These are phyloP conservation scores for Chunga burmeisteri DNA, from an alignment of 2,113 vertebrate species.

Conservation along the genomic window DNA sequence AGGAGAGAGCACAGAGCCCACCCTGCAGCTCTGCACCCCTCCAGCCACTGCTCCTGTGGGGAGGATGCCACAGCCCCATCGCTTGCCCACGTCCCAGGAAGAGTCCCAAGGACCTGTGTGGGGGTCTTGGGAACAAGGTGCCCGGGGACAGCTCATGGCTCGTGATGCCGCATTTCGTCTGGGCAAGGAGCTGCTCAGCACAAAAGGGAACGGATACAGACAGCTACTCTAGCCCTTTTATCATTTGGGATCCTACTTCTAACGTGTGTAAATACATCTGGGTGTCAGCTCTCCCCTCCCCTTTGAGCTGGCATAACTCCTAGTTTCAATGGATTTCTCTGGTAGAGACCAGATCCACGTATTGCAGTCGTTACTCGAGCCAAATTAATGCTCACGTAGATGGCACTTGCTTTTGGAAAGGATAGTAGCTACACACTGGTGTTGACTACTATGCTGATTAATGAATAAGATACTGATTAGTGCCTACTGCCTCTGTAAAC, in stretches of 20 bases:
- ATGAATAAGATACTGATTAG: not conserved
- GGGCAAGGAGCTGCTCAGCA: not conserved
- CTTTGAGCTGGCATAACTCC: not conserved
- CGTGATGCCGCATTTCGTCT: fast-evolving
- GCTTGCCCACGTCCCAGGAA: fast-evolving
- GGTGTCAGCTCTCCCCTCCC: not conserved
- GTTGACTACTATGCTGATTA: not conserved
- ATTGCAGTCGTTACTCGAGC: not conserved
- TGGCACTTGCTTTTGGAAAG: not conserved
- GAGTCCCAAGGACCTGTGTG: not conserved
- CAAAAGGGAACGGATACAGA: not conserved
- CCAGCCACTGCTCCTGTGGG: not conserved
- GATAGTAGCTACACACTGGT: not conserved
- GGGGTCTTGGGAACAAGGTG: not conserved
- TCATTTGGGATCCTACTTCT: not conserved
- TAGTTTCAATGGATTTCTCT: not conserved
- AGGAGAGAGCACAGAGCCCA: not conserved
- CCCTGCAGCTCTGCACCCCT: fast-evolving
- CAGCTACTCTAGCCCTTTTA: not conserved
- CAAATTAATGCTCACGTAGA: not conserved
- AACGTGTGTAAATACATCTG: not conserved
- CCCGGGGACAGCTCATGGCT: not conserved
- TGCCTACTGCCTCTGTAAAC: not conserved
- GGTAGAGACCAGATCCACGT: not conserved
- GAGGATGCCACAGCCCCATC: not conserved